Evolutionary conservation across 2,113 vertebrate species (phyloP).

Genomic region (Hassar affinis): DNA sequence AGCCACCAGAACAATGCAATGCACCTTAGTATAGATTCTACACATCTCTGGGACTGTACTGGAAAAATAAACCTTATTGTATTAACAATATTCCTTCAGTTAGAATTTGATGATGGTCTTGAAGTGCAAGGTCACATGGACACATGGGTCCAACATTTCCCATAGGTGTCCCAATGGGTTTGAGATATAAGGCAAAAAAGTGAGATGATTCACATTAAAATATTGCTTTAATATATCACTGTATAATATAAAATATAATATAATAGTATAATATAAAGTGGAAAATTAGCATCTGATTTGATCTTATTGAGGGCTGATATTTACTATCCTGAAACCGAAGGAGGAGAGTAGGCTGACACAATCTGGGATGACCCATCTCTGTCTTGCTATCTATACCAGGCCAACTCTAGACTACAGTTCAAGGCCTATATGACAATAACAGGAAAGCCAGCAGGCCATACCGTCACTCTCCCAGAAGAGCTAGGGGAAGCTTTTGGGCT

Average conservation of each 20-base stretch:
- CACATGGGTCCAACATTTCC: background rate
- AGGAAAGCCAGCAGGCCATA: conserved; percentile 60
- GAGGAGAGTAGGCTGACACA: background rate
- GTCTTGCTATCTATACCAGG: background rate
- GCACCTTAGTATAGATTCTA: background rate
- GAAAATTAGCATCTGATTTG: background rate
- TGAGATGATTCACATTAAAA: background rate
- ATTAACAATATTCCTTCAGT: background rate
- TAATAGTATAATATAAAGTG: background rate
- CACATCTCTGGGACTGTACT: background rate
- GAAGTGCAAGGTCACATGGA: background rate
- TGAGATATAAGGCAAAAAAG: background rate
- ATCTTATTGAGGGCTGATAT: background rate
- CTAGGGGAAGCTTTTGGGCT: conserved; percentile 59
- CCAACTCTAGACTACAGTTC: conserved; percentile 19
- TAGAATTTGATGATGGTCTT: background rate
- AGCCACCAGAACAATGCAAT: background rate
- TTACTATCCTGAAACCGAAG: background rate
- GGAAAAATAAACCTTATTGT: background rate
- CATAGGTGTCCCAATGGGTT: background rate
- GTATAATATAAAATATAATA: no score
- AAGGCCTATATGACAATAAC: conserved; percentile 56
- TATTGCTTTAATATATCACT: background rate
- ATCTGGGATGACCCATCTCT: background rate
- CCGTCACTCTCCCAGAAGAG: conserved; percentile 53